Evolutionary conservation across 1,140 invertebrate genomes (phyloP), one percentile per base, ranked within the genome.

Genomic region (Drosophila sp.): DNA sequence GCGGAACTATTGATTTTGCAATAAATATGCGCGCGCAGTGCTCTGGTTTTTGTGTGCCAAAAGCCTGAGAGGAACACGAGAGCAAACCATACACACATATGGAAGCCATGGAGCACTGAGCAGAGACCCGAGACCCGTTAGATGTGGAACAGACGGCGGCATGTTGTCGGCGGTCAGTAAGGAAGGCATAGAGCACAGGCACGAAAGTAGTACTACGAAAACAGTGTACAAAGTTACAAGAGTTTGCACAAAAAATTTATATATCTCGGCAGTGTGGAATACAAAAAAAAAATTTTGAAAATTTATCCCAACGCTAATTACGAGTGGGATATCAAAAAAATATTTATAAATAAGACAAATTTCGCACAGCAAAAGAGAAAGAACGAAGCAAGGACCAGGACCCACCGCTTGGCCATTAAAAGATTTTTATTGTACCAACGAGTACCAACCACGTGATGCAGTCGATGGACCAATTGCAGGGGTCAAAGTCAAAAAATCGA

Each of bases 151-250:
- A 38, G 33, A 33, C 56, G 73, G 63, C 76, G 78, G 29, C 83
- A 87, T 79, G 79, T 87, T 87, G 83, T 87, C 83, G 83, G 63
- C 83, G 83, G 83, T 87, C 83, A 87, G 83, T 79, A 61, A 79
- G 75, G 75, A 55, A 56, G 60, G n/a, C 55, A 41, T 56, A 71
- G 71, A 71, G 40, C 64, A 17, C 60, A 68, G 64, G 68, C 69
- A 75, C 62, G 60, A 56, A 17, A 17, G 17, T 33, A 17, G n/a
- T 27, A 50, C 25, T 50, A 50, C 44, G 44, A 50, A 25, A 50
- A 50, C 44, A 50, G 44, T 50, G 44, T 50, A 50, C 44, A 50
- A 50, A 50, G 44, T 27, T 50, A 50, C 44, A 50, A 50, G 44
- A 50, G 44, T 8, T 27, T 50, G 23, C 23, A 38, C 55, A 25